phyloP scores from a whole-genome alignment of 2,888 invertebrate genomes.

The Pseudoips prasinana region DNA sequence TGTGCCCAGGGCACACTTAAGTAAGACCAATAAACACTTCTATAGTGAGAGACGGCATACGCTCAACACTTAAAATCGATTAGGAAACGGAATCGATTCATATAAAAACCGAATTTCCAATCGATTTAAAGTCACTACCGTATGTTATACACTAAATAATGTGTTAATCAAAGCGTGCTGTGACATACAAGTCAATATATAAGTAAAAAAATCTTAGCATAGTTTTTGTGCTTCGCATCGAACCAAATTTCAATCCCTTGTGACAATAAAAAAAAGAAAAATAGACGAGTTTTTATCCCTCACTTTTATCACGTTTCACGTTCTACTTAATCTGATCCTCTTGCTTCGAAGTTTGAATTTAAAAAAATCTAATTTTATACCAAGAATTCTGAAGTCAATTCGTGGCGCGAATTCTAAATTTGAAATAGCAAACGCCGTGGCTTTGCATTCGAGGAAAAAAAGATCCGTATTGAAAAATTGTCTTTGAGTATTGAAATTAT shows the following conservation, averaged over 20 bases:
- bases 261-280: constrained; percentile 60
- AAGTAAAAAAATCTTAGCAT: constrained; percentile 58
- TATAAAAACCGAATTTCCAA: constrained; percentile 21
- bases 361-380: constrained; percentile 51
- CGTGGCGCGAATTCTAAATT: constrained; percentile 45
- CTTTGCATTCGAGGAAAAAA: constrained; percentile 34
- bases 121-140: constrained; percentile 24
- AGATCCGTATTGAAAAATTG: constrained; percentile 18
- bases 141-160: constrained; percentile 26
- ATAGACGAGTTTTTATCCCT: constrained; percentile 37
- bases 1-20: constrained; percentile 46
- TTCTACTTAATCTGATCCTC: constrained; percentile 51
- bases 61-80: constrained; percentile 27
- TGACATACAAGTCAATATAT: constrained; percentile 78
- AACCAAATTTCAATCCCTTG: constrained; percentile 56
- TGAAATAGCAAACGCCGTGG: constrained; percentile 33
- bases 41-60: constrained; percentile 38
- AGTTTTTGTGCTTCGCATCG: constrained; percentile 58
- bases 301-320: constrained; percentile 52
- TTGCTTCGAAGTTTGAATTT: constrained; percentile 47
- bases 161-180: constrained; percentile 71
- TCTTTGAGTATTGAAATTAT: constrained; percentile 18
- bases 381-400: constrained; percentile 44
- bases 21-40: constrained; percentile 33
- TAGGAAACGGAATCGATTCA: constrained; percentile 18